Percentiles rank a stretch among this genome's conserved stretches.
Conservation (phyloP, 1,140 invertebrate species). For the Drosophila punjabiensis region DNA sequence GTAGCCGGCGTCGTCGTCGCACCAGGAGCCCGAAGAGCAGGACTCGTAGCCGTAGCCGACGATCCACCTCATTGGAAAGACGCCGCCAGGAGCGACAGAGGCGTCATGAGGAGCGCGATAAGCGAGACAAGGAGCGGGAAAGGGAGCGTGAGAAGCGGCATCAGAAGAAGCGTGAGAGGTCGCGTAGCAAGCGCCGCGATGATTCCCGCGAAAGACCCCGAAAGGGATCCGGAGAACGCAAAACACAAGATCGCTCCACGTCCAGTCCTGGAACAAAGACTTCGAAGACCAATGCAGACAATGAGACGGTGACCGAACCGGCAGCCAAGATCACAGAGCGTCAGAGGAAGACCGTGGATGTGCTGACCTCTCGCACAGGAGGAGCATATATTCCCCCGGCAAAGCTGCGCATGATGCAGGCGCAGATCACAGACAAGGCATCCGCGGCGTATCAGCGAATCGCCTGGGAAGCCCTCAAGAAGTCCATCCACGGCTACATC, state of each 20-base stretch:
- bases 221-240: slow-evolving; percentile 14
- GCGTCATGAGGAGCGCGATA: slow-evolving; percentile 72
- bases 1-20: slow-evolving; percentile 49
- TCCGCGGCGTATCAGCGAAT: slow-evolving; percentile 97
- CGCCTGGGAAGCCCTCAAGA: slow-evolving; percentile 99
- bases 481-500: slow-evolving; percentile 99
- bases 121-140: slow-evolving; percentile 59
- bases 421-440: slow-evolving; percentile 96
- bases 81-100: slow-evolving; percentile 66
- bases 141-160: slow-evolving; percentile 62
- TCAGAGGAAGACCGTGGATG: slow-evolving; percentile 87
- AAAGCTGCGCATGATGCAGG: slow-evolving; percentile 97
- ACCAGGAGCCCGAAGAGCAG: slow-evolving; percentile 43
- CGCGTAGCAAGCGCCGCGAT: slow-evolving; percentile 21
- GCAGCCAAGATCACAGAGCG: slow-evolving; percentile 78
- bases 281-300: slow-evolving; percentile 47
- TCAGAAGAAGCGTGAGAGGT: slow-evolving; percentile 35
- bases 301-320: slow-evolving; percentile 73
- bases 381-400: slow-evolving; percentile 99
- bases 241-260: slow-evolving; percentile 14
- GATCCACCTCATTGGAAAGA: slow-evolving; percentile 71
- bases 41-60: slow-evolving; percentile 57
- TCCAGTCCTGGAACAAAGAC: slow-evolving; percentile 12
- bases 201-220: slow-evolving; percentile 15
- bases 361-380: slow-evolving; percentile 94